Percentiles rank a stretch among this genome's conserved stretches.
These are phyloP conservation scores for Melanophora roralis DNA, from an alignment of 2,888 invertebrate genomes.

Conservation along the genomic window DNA sequence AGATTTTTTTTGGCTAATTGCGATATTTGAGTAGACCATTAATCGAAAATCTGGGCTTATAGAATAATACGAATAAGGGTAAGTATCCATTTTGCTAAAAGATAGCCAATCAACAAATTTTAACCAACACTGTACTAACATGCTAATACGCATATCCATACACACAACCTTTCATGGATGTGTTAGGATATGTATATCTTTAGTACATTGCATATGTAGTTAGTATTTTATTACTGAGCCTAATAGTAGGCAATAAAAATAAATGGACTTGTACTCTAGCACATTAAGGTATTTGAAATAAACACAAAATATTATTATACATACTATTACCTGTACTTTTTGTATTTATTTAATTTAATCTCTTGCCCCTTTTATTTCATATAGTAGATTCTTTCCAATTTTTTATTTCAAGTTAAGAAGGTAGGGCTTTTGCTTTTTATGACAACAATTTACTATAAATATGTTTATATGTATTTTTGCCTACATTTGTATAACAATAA, in stretches of 20 bases:
- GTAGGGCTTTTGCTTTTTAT: slow-evolving; percentile 10
- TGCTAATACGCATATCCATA: too few relatives aligned
- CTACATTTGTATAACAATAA: not conserved
- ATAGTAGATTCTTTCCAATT: not conserved
- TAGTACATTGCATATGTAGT: not conserved
- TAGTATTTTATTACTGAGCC: slow-evolving; percentile 9
- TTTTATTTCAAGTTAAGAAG: slow-evolving; percentile 43
- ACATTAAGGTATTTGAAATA: too few relatives aligned
- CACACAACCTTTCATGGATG: too few relatives aligned
- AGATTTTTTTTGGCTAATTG: too few relatives aligned
- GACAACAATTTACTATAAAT: not conserved
- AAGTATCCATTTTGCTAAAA: too few relatives aligned
- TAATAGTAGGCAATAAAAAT: slow-evolving; percentile 51
- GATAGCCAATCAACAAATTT: too few relatives aligned
- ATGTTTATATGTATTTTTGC: not conserved
- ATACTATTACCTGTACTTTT: too few relatives aligned
- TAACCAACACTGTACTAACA: too few relatives aligned
- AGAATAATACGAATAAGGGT: too few relatives aligned
- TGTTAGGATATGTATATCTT: not conserved
- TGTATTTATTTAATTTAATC: not conserved
- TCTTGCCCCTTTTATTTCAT: not conserved
- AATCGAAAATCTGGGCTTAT: too few relatives aligned
- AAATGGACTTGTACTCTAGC: slow-evolving; percentile 38
- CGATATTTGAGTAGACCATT: too few relatives aligned
- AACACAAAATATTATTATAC: too few relatives aligned